Percentiles rank a stretch among this genome's conserved stretches.
These are phyloP conservation scores for Meiosimyza decipiens DNA, from an alignment of 2,888 invertebrate genomes.

Conservation along the genomic window DNA sequence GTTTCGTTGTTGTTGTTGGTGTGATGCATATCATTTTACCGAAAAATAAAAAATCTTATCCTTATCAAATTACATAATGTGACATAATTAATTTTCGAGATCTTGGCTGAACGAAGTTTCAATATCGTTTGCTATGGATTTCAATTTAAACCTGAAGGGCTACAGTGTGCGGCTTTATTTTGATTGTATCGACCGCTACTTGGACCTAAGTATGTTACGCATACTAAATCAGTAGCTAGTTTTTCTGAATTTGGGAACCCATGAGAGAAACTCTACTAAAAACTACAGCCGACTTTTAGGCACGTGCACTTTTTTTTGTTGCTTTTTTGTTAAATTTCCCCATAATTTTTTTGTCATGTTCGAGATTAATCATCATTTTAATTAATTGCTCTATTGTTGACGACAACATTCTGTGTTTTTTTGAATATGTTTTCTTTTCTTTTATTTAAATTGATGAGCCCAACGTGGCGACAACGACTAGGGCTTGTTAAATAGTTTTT, in stretches of 20 bases:
- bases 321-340: not conserved
- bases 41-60: slow-evolving; percentile 38
- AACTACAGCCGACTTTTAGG: too few relatives aligned
- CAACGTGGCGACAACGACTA: not conserved
- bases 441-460: not conserved
- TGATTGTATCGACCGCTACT: not conserved
- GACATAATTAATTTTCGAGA: slow-evolving; percentile 65
- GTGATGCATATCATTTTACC: slow-evolving; percentile 32
- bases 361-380: slow-evolving; percentile 7
- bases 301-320: not conserved
- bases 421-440: not conserved
- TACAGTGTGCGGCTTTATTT: not conserved
- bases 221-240: not conserved
- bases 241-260: too few relatives aligned
- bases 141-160: too few relatives aligned
- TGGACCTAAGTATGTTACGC: not conserved
- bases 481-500: not conserved
- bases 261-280: too few relatives aligned
- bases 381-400: slow-evolving; percentile 30
- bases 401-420: slow-evolving; percentile 35
- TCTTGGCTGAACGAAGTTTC: slow-evolving; percentile 25
- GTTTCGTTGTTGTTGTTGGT: slow-evolving; percentile 6
- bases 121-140: not conserved
- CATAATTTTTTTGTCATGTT: not conserved
- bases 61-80: slow-evolving; percentile 66